Percentiles rank a stretch among this genome's conserved stretches.
Conservation (phyloP, 2,113 vertebrate genomes). For the Megaleporinus macrocephalus region DNA sequence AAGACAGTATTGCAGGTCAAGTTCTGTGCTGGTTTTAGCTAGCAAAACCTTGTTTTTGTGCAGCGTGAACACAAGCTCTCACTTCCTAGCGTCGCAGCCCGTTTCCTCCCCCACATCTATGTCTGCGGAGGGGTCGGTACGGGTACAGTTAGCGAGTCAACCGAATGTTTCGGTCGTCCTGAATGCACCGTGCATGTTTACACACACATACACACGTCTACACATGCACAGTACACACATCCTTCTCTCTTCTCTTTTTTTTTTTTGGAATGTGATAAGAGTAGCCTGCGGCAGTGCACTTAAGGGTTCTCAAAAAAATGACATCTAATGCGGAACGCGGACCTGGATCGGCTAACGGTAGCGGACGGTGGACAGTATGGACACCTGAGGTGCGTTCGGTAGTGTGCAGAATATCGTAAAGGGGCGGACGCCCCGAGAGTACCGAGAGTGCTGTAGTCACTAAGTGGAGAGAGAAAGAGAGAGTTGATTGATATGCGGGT, state of each 20-base stretch:
- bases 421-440: slow-evolving; percentile 32
- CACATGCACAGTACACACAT: slow-evolving; percentile 31
- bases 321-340: slow-evolving; percentile 42
- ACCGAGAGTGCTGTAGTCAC: slow-evolving; percentile 43
- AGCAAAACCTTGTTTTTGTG: slow-evolving; percentile 12
- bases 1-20: slow-evolving; percentile 19
- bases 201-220: slow-evolving; percentile 38
- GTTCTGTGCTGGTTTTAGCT: slow-evolving; percentile 11
- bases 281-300: slow-evolving; percentile 52
- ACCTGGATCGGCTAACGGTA: slow-evolving; percentile 36
- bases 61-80: slow-evolving; percentile 5
- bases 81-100: not conserved
- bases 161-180: slow-evolving; percentile 11
- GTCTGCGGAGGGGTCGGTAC: slow-evolving; percentile 8
- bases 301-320: slow-evolving; percentile 61
- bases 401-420: slow-evolving; percentile 58
- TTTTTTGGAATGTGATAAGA: slow-evolving; percentile 62
- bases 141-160: slow-evolving; percentile 25
- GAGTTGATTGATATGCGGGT: slow-evolving; percentile 38
- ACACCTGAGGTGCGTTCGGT: slow-evolving; percentile 55
- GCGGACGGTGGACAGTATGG: slow-evolving; percentile 26
- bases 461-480: slow-evolving; percentile 55
- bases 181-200: slow-evolving; percentile 36
- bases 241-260: no score
- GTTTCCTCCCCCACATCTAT: slow-evolving; percentile 14